These are phyloP conservation scores for Clarias fuscus DNA, from an alignment of 2,797 vertebrate species.

Conservation along the genomic window DNA sequence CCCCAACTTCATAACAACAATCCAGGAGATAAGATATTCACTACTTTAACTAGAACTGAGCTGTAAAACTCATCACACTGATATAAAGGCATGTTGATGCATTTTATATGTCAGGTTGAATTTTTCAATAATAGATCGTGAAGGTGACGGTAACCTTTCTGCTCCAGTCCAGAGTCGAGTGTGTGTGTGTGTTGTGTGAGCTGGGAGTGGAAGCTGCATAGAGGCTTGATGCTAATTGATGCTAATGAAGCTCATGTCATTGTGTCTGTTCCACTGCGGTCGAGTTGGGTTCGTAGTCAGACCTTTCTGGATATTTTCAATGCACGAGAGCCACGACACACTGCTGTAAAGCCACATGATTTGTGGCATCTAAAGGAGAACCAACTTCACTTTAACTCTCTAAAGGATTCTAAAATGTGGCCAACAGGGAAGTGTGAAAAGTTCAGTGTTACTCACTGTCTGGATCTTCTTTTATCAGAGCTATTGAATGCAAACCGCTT, in stretches of 20 bases:
- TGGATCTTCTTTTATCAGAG: not conserved
- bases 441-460: not conserved
- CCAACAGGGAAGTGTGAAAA: not conserved
- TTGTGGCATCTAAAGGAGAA: not conserved
- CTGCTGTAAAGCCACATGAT: not conserved
- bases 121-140: not conserved
- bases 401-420: not conserved
- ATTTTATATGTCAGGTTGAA: not conserved
- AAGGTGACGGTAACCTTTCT: not conserved
- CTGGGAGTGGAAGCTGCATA: not conserved
- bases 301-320: not conserved
- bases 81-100: too few species aligned
- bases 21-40: too few species aligned
- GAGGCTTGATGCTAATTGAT: conserved; percentile 1
- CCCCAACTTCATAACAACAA: too few species aligned
- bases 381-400: not conserved
- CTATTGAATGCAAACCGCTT: not conserved
- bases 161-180: not conserved
- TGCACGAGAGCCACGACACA: not conserved
- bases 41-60: too few species aligned
- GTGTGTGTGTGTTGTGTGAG: not conserved
- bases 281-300: not conserved
- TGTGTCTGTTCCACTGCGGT: not conserved
- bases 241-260: conserved; percentile 9
- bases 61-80: too few species aligned